Evolutionary conservation across 1,140 invertebrate genomes (phyloP).

Genomic region (Lithobius niger): DNA sequence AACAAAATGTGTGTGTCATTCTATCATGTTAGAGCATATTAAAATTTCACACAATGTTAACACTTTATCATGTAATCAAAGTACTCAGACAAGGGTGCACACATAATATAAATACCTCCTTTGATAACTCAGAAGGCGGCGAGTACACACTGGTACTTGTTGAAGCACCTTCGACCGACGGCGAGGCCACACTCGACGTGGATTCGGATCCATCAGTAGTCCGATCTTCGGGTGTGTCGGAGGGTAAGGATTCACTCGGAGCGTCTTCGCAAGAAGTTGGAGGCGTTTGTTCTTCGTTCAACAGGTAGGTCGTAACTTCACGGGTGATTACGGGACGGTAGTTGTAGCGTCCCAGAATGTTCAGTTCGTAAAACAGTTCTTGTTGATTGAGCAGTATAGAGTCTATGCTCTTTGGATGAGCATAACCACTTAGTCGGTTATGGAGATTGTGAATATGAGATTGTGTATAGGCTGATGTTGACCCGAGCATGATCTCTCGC

Average conservation of each 20-base stretch:
- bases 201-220: too few species aligned
- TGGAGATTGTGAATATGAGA: slow-evolving; percentile 33
- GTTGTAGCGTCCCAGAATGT: slow-evolving; percentile 46
- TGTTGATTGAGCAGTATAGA: slow-evolving; percentile 53
- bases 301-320: slow-evolving; percentile 40
- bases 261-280: neutral
- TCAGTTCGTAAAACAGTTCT: slow-evolving; percentile 59
- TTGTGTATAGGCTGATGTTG: slow-evolving; percentile 30
- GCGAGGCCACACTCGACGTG: too few species aligned
- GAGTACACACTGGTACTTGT: too few species aligned
- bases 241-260: neutral
- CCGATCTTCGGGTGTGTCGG: too few species aligned
- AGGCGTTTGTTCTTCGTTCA: slow-evolving; percentile 27
- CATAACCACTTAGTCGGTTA: slow-evolving; percentile 32
- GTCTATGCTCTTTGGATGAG: slow-evolving; percentile 59
- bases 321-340: slow-evolving; percentile 21
- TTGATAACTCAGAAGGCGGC: too few species aligned
- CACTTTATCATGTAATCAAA: too few species aligned
- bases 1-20: too few species aligned
- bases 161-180: too few species aligned
- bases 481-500: slow-evolving; percentile 29
- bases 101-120: too few species aligned
- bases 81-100: too few species aligned
- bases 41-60: too few species aligned
- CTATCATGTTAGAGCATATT: too few species aligned